Evolutionary conservation across 2,113 vertebrate species (phyloP), one percentile per base, ranked within the genome.

Genomic region (Labrus mixtus): DNA sequence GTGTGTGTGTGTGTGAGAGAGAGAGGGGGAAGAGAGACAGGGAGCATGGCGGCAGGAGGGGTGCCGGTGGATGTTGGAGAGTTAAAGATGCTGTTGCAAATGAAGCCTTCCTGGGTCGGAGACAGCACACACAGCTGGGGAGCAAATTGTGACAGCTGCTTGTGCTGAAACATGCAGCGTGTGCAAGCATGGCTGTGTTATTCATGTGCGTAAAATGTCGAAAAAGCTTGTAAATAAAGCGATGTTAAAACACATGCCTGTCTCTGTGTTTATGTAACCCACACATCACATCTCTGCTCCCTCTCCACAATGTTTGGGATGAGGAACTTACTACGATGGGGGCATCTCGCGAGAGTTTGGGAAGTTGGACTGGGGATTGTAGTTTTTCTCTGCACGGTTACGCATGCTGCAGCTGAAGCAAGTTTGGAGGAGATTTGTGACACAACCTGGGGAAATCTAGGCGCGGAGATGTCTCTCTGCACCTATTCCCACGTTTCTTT

Each of bases 201-300:
- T 66, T 74, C 16, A 15, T 73, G 56, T 68, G 65, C 51, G 8
- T 55, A 50, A 16, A 16, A 78, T 85, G 65, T 85, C 5, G 0
- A 15, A 64, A 36, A 72, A 48, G 41, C 8, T 13, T 16, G 62
- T 15, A 76, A 87, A 90, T 86, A 90, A 91, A 91, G 54, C 48
- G 15, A 36, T 39, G 55, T 13, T 58, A 25, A 63, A 8, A 2
- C 75, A 83, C 73, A 54, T 57, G 69, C n/a, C n/a, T 81, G 76
- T 74, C 72, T 88, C 68, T 13, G 43, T 87, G 87, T 91, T 93
- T 92, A 91, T 90, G 89, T 90, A 91, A 91, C 76, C 41, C 70
- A 68, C 77, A 56, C 74, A 57, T 54, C 41, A 8, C 73, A 80
- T 63, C 58, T 22, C 68, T 37, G 53, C 58, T 36, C 46, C 33